These are phyloP conservation scores for Sinosuthora webbiana DNA, from an alignment of 2,113 vertebrate genomes.

Conservation along the genomic window DNA sequence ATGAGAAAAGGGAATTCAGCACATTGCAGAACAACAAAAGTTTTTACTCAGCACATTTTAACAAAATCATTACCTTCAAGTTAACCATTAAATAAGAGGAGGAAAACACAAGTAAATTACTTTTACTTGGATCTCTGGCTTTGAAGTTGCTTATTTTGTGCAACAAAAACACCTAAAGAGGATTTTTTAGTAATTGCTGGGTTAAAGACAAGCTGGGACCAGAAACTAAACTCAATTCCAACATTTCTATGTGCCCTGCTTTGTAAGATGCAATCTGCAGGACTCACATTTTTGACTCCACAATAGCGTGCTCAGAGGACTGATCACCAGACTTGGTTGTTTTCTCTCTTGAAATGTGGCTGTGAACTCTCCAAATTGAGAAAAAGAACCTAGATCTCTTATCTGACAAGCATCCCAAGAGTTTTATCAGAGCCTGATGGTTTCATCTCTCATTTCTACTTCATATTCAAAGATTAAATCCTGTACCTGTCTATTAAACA, in stretches of 20 bases:
- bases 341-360: not conserved
- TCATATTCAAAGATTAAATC: not conserved
- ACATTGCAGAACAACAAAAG: not conserved
- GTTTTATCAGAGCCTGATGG: not conserved
- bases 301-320: rapidly evolving
- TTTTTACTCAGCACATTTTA: not conserved
- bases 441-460: not conserved
- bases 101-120: not conserved
- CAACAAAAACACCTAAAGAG: not conserved
- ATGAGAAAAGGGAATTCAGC: not conserved
- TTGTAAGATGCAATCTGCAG: not conserved
- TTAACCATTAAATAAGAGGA: not conserved
- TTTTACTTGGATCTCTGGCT: not conserved
- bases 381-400: not conserved
- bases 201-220: not conserved
- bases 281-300: not conserved
- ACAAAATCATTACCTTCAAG: not conserved
- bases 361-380: not conserved
- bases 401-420: not conserved
- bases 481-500: not conserved
- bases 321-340: not conserved
- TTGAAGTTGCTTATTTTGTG: not conserved
- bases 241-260: not conserved
- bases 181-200: not conserved
- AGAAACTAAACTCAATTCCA: not conserved